Evolutionary conservation across 23 tunicate species (phyloP), one percentile per base, ranked within the genome.

Genomic region (Phallusia fumigata): DNA sequence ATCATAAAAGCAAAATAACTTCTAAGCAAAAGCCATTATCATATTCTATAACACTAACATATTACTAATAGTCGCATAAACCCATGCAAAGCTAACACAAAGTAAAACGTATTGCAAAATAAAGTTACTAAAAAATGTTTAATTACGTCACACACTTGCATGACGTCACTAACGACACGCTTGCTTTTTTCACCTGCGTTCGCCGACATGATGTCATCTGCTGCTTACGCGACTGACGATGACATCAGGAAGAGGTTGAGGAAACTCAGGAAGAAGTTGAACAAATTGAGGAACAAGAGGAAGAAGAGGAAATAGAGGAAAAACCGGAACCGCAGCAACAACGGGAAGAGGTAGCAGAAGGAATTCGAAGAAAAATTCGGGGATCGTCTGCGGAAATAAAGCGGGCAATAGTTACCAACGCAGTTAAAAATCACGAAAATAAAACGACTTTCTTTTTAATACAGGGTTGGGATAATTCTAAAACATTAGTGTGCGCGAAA

Each of bases 241-340:
- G 69, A 58, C 16, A 16, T 58, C 69, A 58, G 69, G 69, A 58
- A 24, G 69, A 58, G 69, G 69, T 58, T 58, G 69, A 58, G 28
- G 69, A 58, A 58, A 77, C 53, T 21, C 53, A 53, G 32, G 82
- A 36, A 80, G 84, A 53, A 33, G 75, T 34, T 12, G 84, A 80
- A 80, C 79, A 80, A 58, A 79, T 58, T 53, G 74, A 53, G 28
- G 82, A 79, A 79, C 65, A 44, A 33, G 79, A 83, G 80, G 86
- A 74, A 51, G 90, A 78, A 31, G 80, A 47, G 19, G 86, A 82
- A 76, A 40, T 33, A 12, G 91, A 82, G 36, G 86, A 88, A 40
- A 82, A 76, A 88, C 58, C 84, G 74, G 69, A 74, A 81, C 50
- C 73, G 18, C 65, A 53, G n/a, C 79, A 74, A 58, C 77, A 80